These are phyloP conservation scores for Cirrhinus mrigala DNA, from an alignment of 2,797 vertebrate genomes.

Conservation along the genomic window DNA sequence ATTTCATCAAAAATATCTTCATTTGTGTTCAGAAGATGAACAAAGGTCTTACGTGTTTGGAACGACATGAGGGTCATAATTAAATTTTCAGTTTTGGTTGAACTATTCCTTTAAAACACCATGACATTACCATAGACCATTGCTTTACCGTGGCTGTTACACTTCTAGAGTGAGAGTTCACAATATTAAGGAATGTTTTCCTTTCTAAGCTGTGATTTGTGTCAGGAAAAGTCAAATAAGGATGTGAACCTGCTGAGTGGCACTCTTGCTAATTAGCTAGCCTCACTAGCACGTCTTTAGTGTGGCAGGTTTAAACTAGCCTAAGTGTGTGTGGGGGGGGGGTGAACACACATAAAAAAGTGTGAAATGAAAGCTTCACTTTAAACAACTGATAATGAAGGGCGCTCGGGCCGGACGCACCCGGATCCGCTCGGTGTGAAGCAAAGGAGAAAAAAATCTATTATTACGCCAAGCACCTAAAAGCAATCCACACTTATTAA, in stretches of 20 bases:
- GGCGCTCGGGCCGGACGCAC: neutral
- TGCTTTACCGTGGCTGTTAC: too few species aligned
- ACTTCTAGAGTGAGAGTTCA: neutral
- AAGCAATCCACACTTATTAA: constrained; percentile 66
- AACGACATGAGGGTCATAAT: too few species aligned
- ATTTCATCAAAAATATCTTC: too few species aligned
- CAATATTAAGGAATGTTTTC: neutral
- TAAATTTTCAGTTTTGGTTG: too few species aligned
- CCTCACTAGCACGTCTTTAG: neutral
- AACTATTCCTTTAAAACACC: too few species aligned
- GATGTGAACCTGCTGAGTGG: constrained; percentile 9
- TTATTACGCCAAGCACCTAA: constrained; percentile 50
- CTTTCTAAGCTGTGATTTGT: neutral
- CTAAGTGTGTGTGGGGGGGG: neutral
- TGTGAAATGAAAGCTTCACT: constrained; percentile 37
- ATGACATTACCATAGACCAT: too few species aligned
- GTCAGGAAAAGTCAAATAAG: neutral
- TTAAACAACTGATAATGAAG: constrained; percentile 49
- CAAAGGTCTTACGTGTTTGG: too few species aligned
- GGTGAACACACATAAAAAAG: constrained; percentile 4
- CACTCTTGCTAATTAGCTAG: neutral
- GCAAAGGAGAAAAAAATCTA: constrained; percentile 43
- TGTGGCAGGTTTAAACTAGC: constrained; percentile 22
- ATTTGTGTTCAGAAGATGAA: too few species aligned
- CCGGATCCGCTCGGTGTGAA: constrained; percentile 3